Conservation (phyloP, 2,113 vertebrate species). For the Gulo gulo region DNA sequence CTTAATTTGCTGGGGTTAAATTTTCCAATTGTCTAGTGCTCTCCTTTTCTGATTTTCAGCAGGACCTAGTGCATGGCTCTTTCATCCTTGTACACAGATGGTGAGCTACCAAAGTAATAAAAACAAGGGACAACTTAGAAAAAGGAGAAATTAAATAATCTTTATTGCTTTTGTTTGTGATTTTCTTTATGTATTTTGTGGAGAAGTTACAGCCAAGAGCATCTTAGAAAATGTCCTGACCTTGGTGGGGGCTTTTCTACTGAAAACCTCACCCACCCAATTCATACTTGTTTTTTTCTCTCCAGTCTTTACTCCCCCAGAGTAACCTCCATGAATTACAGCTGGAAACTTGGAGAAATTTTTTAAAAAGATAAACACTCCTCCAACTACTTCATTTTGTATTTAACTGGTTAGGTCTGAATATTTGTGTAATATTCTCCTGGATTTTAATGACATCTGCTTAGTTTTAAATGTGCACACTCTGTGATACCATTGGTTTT, state of each 20-base stretch:
- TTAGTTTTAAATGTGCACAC: neutral
- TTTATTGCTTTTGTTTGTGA: neutral
- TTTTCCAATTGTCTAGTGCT: neutral
- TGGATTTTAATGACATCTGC: neutral
- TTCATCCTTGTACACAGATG: accelerated
- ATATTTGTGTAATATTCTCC: neutral
- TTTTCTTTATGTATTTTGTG: neutral
- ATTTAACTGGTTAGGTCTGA: neutral
- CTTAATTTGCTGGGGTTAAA: neutral
- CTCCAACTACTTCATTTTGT: neutral
- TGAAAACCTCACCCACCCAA: neutral
- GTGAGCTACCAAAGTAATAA: too few relatives aligned
- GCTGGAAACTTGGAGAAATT: neutral
- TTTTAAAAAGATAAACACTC: neutral
- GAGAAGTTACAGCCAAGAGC: neutral
- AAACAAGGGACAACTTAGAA: neutral
- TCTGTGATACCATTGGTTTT: neutral
- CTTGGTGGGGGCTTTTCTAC: neutral
- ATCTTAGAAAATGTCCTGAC: neutral
- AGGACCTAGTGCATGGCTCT: accelerated
- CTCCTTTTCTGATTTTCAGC: neutral
- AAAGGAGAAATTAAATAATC: neutral
- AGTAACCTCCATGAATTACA: neutral
- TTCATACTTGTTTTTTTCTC: neutral
- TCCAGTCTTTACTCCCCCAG: neutral